Base-by-base conservation (phyloP, 1,140 invertebrate species). In the Eueides isabella region DNA sequence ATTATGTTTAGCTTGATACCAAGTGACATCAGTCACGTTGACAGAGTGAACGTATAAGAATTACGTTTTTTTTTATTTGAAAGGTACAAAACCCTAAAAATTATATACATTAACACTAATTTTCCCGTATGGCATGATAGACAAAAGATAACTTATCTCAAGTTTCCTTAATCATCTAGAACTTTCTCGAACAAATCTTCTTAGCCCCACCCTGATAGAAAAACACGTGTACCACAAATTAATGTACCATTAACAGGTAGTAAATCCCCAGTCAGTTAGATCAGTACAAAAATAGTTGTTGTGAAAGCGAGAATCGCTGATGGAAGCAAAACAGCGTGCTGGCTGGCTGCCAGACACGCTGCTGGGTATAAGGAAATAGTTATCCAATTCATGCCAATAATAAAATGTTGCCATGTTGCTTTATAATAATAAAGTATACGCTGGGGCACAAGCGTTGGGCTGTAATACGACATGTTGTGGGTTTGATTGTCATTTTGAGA, bases 211-310 rank as follows among this genome's bases (percentile, higher is more conserved):
- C 23, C 5, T 44, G 71, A 71, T 71, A 71, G 35, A 66, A 76
- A 65, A 77, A 71, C 80, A 82, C 78, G 74, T 80, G 80, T 80
- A 75, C 71, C 72, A 72, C 75, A 75, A 81, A 83, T 80, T 80
- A 83, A 83, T 83, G 77, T 72, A 78, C 76, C 78, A 81, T 83
- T 78, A 75, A 72, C 81, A 72, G 81, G 41, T 80, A 74, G 72
- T 83, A 83, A 83, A 80, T 79, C 73, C 55, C 41, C 65, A 68
- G 68, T 75, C 62, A 48, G 68, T 69, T 79, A 33, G 63, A 41
- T 77, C 71, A 31, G 79, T 23, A 70, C 79, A 81, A 81, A 81
- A 83, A 83, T 83, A 83, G 72, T 74, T 76, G 79, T 75, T 72
- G 78, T 79, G 77, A 75, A 74, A 76, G 71, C 73, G 67, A 62